Conservation (phyloP, 2,113 vertebrate genomes). For the Craseonycteris thonglongyai region DNA sequence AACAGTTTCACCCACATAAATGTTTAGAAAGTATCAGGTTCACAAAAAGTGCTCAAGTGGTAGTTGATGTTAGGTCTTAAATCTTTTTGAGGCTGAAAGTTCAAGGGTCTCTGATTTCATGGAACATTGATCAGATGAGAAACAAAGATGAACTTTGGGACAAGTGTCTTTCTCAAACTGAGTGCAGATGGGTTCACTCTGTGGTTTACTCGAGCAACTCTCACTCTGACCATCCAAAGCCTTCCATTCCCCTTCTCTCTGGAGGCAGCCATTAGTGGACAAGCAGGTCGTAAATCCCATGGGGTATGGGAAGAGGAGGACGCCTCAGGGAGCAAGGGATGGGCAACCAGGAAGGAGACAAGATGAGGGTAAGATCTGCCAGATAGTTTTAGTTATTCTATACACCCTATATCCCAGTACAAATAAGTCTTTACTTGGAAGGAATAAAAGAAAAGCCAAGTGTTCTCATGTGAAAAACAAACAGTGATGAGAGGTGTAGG, state of each 20-base stretch:
- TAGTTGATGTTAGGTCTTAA: not conserved
- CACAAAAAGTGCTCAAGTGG: not conserved
- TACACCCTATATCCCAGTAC: not conserved
- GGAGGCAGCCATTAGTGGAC: too few relatives aligned
- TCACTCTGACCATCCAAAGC: rapidly evolving
- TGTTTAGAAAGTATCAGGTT: not conserved
- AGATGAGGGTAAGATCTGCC: not conserved
- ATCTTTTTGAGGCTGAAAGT: not conserved
- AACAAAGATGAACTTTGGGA: not conserved
- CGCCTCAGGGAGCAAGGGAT: not conserved
- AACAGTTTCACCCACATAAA: not conserved
- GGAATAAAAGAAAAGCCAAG: not conserved
- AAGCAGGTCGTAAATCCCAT: not conserved
- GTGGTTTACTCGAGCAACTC: not conserved
- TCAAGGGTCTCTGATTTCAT: not conserved
- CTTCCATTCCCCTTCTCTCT: not conserved
- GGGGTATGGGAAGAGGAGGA: too few relatives aligned
- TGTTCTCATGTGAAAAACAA: not conserved
- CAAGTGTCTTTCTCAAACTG: not conserved
- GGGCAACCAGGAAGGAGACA: not conserved
- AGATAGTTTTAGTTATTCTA: not conserved
- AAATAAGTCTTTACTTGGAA: not conserved
- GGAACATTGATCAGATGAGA: not conserved
- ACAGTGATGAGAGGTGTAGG: not conserved
- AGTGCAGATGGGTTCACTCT: too few relatives aligned